phyloP scores from a whole-genome alignment of 2,888 invertebrate species.

The Nudaria mundana region DNA sequence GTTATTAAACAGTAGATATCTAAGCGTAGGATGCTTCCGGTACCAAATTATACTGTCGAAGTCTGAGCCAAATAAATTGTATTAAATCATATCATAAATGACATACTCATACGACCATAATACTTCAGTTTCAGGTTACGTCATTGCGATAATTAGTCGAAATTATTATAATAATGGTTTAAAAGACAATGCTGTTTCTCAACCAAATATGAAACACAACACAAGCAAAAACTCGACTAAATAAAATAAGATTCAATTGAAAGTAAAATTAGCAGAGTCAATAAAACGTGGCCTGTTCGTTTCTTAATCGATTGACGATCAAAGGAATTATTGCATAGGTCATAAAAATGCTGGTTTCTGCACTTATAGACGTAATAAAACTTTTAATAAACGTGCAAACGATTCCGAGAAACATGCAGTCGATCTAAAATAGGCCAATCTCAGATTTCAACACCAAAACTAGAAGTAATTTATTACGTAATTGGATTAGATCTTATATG shows the following conservation, averaged over 20 bases:
- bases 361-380: conserved; percentile 27
- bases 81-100: conserved; percentile 38
- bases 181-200: conserved; percentile 8
- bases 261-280: too few species aligned
- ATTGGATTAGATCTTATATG: conserved; percentile 30
- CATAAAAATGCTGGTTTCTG: conserved; percentile 23
- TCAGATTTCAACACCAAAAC: conserved; percentile 37
- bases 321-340: conserved; percentile 18
- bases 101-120: too few species aligned
- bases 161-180: conserved; percentile 23
- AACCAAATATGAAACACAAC: conserved; percentile 16
- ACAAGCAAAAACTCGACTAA: conserved; percentile 1
- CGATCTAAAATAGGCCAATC: conserved; percentile 28
- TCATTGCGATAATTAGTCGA: conserved; percentile 27
- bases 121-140: conserved; percentile 14
- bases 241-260: conserved; percentile 9
- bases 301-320: conserved; percentile 15
- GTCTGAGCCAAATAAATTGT: conserved; percentile 36
- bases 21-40: conserved; percentile 54
- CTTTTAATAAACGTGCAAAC: conserved; percentile 29
- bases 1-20: conserved; percentile 39
- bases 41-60: conserved; percentile 36
- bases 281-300: too few species aligned
- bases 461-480: conserved; percentile 34
- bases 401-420: conserved; percentile 26